Evolutionary conservation across 2,113 vertebrate genomes (phyloP), one percentile per base, ranked within the genome.

Genomic region (Oreochromis niloticus): DNA sequence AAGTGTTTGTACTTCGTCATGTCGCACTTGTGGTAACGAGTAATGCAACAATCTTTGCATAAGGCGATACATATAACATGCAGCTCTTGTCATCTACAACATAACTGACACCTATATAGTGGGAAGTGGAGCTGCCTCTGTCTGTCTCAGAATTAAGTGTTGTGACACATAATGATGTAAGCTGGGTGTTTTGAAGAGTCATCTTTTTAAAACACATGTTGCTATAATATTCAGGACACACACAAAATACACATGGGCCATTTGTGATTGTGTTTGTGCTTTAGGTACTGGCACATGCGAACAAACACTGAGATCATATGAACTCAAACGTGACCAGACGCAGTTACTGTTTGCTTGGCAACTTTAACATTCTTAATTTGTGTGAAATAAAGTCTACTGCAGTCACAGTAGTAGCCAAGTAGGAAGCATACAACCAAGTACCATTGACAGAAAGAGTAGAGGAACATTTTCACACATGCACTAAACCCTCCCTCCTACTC

Each of bases 141-240:
- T 24, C 24, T 24, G 66, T 93, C 89, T 92, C 88, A 91, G 71
- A 92, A 43, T 54, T 87, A 84, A 82, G 88, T 95, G 86, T 93
- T 87, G 89, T 36, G 34, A 50, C 79, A 91, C 80, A 73, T 32
- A 48, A 9, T 3, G 75, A 54, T 82, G 87, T 17, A 36, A 63
- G n/a, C 32, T 2, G 1, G 17, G 6, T 63, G 9, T 63, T 63
- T 0, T 36, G 32, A 71, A 55, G 52, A 80, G 46, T 68, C 34
- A 92, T 88, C 27, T 80, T 81, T 68, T 88, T 68, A 55, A 82
- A 83, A 50, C 17, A 79, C 81, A 82, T 88, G 13, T 75, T 80
- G 63, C 16, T 83, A 68, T 61, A 83, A 88, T 91, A 91, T 92
- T 86, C 17, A 88, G 91, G 80, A 24, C 81, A 71, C 82, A 32